Evolutionary conservation across 1,140 invertebrate species (phyloP).

Genomic region (Brachionus calyciflorus): DNA sequence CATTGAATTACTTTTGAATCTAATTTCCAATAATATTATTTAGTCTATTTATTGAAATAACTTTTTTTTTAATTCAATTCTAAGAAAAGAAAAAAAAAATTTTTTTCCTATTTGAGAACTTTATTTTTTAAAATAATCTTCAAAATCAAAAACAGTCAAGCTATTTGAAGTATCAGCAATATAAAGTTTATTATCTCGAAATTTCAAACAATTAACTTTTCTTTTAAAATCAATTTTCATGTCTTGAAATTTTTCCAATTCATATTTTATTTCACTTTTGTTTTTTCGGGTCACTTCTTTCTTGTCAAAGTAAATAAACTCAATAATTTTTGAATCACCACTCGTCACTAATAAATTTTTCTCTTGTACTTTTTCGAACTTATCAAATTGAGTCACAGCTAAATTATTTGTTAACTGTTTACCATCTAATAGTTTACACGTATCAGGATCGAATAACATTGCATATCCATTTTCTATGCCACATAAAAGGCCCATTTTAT

Average conservation of each 20-base stretch:
- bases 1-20: too few species aligned
- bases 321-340: constrained; percentile 23
- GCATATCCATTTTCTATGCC: constrained; percentile 14
- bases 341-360: background rate
- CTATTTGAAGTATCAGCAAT: background rate
- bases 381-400: constrained; percentile 8
- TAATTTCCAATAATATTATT: too few species aligned
- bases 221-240: background rate
- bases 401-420: constrained; percentile 17
- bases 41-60: too few species aligned
- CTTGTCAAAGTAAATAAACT: background rate
- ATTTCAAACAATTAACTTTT: constrained; percentile 21
- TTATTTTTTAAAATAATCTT: constrained; percentile 12
- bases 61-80: too few species aligned
- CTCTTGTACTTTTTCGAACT: background rate
- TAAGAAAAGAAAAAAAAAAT: too few species aligned
- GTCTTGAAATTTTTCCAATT: background rate
- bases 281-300: background rate
- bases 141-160: background rate
- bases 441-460: constrained; percentile 2
- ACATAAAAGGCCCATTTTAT: background rate
- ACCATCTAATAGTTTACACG: background rate
- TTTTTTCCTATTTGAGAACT: too few species aligned
- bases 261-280: background rate
- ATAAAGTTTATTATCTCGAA: background rate